A percentile compares a stretch with the other conserved stretches of the same genome.
Evolutionary conservation across 2,113 vertebrate species (phyloP).

Genomic region (Globicephala melas): DNA sequence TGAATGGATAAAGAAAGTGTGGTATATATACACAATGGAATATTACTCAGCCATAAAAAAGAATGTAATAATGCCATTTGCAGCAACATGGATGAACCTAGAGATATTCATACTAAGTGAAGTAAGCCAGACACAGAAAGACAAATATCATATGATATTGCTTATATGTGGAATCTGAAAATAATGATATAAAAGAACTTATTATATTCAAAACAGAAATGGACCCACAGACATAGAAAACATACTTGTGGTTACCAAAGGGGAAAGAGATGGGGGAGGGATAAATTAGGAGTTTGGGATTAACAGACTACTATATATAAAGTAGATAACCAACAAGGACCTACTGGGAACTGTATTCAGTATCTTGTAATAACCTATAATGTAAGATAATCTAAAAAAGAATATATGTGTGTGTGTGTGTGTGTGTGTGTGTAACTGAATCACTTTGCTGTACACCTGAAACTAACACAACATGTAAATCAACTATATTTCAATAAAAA

Average conservation of each 20-base stretch:
- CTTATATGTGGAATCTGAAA: background rate
- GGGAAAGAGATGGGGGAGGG: background rate
- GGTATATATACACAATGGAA: background rate
- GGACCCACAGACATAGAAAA: background rate
- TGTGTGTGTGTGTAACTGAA: background rate
- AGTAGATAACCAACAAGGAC: background rate
- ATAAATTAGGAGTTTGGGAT: background rate
- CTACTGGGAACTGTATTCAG: background rate
- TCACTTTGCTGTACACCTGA: background rate
- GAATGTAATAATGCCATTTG: background rate
- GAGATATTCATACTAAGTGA: background rate
- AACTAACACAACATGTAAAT: background rate
- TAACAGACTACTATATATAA: background rate
- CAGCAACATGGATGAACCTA: background rate
- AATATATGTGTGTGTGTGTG: background rate
- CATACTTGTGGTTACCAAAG: background rate
- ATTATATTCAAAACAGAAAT: background rate
- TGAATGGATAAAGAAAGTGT: background rate
- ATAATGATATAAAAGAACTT: background rate
- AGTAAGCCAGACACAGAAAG: background rate
- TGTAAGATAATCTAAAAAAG: background rate
- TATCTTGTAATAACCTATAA: background rate
- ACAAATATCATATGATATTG: background rate
- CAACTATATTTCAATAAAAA: background rate
- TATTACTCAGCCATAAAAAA: background rate